Percentiles rank a stretch among this genome's conserved stretches.
phyloP scores from a whole-genome alignment of 2,113 vertebrate species.

The Climacteris rufus region DNA sequence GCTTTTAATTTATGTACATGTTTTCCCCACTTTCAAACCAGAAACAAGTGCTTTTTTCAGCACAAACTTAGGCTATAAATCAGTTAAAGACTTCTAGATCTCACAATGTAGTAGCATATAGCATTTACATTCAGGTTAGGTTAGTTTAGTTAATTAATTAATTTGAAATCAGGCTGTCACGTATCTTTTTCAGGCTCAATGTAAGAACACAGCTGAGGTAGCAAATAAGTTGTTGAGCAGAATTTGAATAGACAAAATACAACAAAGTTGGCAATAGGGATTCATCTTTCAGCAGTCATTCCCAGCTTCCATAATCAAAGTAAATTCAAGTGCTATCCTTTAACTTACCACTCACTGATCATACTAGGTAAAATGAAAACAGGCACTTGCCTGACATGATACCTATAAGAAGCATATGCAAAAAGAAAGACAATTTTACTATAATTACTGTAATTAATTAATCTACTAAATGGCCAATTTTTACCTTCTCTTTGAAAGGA shows the following conservation, averaged over 20 bases:
- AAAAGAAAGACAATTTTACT: not conserved
- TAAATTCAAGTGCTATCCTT: not conserved
- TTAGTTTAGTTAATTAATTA: not conserved
- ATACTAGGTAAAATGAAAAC: not conserved
- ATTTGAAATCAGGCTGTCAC: not conserved
- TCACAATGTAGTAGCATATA: not conserved
- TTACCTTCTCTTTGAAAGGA: not conserved
- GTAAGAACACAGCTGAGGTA: not conserved
- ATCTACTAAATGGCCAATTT: not conserved
- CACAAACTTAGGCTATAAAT: not conserved
- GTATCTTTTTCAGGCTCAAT: not conserved
- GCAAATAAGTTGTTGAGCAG: not conserved
- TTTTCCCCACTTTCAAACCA: not conserved
- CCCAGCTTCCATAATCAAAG: not conserved
- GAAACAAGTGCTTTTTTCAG: not conserved
- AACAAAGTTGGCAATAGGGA: not conserved
- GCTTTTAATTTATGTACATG: not conserved
- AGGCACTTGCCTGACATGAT: not conserved
- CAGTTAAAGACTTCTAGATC: not conserved
- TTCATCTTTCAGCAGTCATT: not conserved
- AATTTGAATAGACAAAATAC: not conserved
- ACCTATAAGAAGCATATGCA: not conserved
- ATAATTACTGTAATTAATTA: not conserved
- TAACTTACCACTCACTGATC: not conserved
- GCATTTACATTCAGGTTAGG: not conserved